These are phyloP conservation scores for Typhlichthys subterraneus DNA, from an alignment of 2,797 vertebrate genomes.

Conservation along the genomic window DNA sequence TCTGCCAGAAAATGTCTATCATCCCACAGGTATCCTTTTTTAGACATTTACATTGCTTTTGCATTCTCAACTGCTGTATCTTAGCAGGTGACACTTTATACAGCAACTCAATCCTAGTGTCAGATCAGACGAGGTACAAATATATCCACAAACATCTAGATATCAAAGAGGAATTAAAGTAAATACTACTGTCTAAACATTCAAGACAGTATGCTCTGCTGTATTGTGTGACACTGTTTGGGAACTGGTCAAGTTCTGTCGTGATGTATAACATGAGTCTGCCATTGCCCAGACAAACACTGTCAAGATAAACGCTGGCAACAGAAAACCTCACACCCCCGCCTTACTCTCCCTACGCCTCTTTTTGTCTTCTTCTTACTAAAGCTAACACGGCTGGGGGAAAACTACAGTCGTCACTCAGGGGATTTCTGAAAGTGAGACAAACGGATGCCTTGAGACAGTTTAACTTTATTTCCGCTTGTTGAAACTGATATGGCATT, in stretches of 20 bases:
- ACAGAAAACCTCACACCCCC: constrained; percentile 72
- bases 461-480: constrained; percentile 82
- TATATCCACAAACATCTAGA: not conserved
- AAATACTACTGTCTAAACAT: not conserved
- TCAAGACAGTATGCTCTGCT: not conserved
- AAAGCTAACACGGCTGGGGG: constrained; percentile 75
- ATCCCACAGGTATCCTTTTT: constrained; percentile 85
- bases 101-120: constrained; percentile 7
- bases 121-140: not conserved
- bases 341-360: constrained; percentile 49
- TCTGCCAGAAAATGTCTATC: constrained; percentile 95
- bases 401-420: constrained; percentile 79
- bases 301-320: constrained; percentile 75
- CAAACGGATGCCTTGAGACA: constrained; percentile 78
- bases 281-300: constrained; percentile 62
- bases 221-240: not conserved
- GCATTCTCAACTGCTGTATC: constrained; percentile 3
- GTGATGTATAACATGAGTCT: constrained; percentile 15
- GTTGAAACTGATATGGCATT: constrained; percentile 83
- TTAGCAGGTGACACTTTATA: constrained; percentile 12
- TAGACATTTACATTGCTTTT: not conserved
- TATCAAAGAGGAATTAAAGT: constrained; percentile 5
- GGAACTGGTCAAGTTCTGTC: constrained; percentile 25
- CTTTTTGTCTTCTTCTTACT: constrained; percentile 47
- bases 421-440: constrained; percentile 78